phyloP scores from a whole-genome alignment of 2,113 vertebrate species.

The Melanerpes formicivorus region DNA sequence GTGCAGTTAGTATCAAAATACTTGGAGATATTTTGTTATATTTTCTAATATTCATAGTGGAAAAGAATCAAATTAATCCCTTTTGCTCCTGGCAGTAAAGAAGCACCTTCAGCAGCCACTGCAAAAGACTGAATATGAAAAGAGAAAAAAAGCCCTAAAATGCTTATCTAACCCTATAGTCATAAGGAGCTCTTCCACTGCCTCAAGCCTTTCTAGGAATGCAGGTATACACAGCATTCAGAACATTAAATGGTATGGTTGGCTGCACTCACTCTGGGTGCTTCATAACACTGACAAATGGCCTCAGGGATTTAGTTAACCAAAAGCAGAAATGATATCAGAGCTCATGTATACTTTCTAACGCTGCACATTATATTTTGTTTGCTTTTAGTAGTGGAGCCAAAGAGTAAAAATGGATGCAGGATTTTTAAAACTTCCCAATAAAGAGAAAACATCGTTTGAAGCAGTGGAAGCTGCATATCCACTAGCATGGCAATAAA shows the following conservation, averaged over 20 bases:
- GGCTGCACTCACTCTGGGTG: not conserved
- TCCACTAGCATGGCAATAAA: not conserved
- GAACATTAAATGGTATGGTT: fast-evolving
- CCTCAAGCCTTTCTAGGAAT: not conserved
- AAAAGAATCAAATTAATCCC: not conserved
- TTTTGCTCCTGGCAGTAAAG: fast-evolving
- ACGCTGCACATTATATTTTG: not conserved
- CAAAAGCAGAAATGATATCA: not conserved
- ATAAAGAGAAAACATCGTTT: not conserved
- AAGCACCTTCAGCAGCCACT: not conserved
- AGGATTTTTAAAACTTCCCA: not conserved
- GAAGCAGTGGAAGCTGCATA: not conserved
- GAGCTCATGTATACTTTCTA: not conserved
- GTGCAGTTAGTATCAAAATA: not conserved
- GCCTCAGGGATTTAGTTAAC: not conserved
- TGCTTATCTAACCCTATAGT: not conserved
- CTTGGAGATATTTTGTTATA: not conserved
- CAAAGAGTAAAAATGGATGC: not conserved
- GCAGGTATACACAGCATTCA: not conserved
- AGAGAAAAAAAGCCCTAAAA: not conserved
- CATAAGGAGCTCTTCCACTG: not conserved
- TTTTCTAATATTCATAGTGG: not conserved
- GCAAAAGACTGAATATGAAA: not conserved
- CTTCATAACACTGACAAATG: not conserved
- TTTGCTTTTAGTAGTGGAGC: not conserved